Percentiles rank a stretch among this genome's conserved stretches.
Conservation (phyloP, 2,888 invertebrate species). For the Synanthedon formicaeformis region DNA sequence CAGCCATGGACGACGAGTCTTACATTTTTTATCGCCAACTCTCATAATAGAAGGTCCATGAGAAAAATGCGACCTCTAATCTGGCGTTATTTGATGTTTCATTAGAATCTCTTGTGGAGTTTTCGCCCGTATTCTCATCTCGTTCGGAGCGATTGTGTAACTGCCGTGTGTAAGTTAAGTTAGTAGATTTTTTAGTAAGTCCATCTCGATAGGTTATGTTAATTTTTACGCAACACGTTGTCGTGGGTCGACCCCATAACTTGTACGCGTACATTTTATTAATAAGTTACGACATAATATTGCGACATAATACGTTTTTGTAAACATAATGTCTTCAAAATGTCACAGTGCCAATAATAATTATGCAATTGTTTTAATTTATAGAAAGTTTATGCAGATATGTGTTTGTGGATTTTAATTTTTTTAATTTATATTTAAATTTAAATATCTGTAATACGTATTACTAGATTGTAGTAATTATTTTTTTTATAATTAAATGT, state of each 20-base stretch:
- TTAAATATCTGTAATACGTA: not conserved
- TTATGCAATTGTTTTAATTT: slow-evolving; percentile 1
- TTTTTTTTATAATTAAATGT: not conserved
- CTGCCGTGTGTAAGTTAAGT: slow-evolving; percentile 4
- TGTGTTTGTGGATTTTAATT: not conserved
- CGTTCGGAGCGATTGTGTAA: not conserved
- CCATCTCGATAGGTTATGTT: slow-evolving; percentile 10
- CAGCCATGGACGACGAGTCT: slow-evolving; percentile 17
- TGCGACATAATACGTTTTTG: not conserved
- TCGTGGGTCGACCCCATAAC: slow-evolving; percentile 5
- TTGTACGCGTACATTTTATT: slow-evolving; percentile 6
- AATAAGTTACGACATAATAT: slow-evolving; percentile 6
- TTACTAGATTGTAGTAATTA: not conserved
- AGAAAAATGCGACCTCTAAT: slow-evolving; percentile 46
- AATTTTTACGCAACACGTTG: slow-evolving; percentile 17
- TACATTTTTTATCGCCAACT: slow-evolving; percentile 7
- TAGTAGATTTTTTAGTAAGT: not conserved
- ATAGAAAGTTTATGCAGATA: not conserved
- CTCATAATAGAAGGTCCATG: slow-evolving; percentile 34
- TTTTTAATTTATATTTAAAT: not conserved
- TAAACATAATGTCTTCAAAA: slow-evolving; percentile 3
- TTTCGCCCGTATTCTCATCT: slow-evolving; percentile 10
- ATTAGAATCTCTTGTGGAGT: slow-evolving; percentile 7
- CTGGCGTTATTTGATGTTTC: slow-evolving; percentile 19
- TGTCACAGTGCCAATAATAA: slow-evolving; percentile 10